Base-by-base conservation (phyloP, 2,113 vertebrate species). In the Pholis gunnellus region DNA sequence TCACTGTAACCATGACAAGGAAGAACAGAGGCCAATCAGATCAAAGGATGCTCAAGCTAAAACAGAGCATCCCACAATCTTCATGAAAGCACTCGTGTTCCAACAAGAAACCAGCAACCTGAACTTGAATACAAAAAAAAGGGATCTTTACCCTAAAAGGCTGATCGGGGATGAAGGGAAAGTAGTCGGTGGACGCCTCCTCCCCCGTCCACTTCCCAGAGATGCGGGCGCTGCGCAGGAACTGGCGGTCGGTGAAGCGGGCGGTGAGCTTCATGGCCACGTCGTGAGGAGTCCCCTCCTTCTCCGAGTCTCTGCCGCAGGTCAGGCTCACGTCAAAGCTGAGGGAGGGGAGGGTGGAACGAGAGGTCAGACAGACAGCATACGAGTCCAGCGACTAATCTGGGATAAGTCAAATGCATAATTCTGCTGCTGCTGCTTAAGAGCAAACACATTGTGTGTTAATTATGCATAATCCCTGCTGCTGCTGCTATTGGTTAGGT, bases 131-230 rank as follows among this genome's bases (percentile, higher is more conserved):
- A 2, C 34, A 13, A 14, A 17, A 22, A 48, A 25, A 34, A 17
- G 20, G 2, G 56, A 31, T 38, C 5, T 94, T 96, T 95, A 99
- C 98, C 96, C 97, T 96, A 91, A 99, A 99, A 31, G 98, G 98
- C 91, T 99, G 98, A 89, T 99, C 97, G 0, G 97, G 97, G 88
- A 99, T 99, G 94, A 99, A 99, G 0, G 98, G 98, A 54, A 99
- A 99, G 90, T 99, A 99, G 67, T 94, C 93, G 70, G 97, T 98
- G 57, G 97, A 94, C 0, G 95, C 96, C 76, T 99, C 98, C 88
- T 98, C 97, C 85, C 96, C 95, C 2, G 97, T 96, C 96, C 96
- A 97, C 88, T 98, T 96, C 44, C 98, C 98, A 0, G 97, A 97
- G 71, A 99, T 70, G 11, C 97, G 95, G 40, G 98, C 97, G 57